These are phyloP conservation scores for Colius striatus DNA, from an alignment of 2,113 vertebrate species.

Conservation along the genomic window DNA sequence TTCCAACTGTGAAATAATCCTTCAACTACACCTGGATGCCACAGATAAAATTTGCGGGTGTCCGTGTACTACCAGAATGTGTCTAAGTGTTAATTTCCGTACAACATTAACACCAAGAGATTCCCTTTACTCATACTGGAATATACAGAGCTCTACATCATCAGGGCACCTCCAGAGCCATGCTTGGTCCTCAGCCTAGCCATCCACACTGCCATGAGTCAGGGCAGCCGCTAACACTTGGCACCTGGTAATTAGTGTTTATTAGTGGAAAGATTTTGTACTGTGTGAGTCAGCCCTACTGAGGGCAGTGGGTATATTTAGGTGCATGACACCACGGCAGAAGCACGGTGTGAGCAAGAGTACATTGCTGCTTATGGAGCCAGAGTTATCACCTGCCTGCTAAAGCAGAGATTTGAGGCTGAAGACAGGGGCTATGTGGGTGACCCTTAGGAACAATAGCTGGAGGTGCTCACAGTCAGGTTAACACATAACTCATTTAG, in stretches of 20 bases:
- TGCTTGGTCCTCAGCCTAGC: not conserved
- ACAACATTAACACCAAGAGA: constrained; percentile 12
- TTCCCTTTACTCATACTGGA: not conserved
- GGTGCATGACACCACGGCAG: not conserved
- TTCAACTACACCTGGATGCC: not conserved
- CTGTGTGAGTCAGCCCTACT: not conserved
- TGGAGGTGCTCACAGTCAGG: not conserved
- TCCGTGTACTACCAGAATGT: not conserved
- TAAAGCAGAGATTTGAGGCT: not conserved
- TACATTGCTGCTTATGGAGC: not conserved
- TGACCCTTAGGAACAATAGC: not conserved
- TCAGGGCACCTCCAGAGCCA: not conserved
- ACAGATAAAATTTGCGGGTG: not conserved
- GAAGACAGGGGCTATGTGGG: not conserved
- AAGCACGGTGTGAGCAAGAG: not conserved
- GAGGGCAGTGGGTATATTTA: not conserved
- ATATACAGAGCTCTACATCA: not conserved
- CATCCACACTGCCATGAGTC: rapidly evolving
- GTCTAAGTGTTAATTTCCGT: constrained; percentile 18
- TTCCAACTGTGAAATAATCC: constrained; percentile 27
- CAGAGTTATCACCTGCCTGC: rapidly evolving
- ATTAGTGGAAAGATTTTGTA: not conserved
- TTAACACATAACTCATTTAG: not conserved
- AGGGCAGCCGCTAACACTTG: not conserved
- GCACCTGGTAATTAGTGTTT: not conserved